Evolutionary conservation across 2,113 vertebrate genomes (phyloP).

Genomic region (Callorhinus ursinus): DNA sequence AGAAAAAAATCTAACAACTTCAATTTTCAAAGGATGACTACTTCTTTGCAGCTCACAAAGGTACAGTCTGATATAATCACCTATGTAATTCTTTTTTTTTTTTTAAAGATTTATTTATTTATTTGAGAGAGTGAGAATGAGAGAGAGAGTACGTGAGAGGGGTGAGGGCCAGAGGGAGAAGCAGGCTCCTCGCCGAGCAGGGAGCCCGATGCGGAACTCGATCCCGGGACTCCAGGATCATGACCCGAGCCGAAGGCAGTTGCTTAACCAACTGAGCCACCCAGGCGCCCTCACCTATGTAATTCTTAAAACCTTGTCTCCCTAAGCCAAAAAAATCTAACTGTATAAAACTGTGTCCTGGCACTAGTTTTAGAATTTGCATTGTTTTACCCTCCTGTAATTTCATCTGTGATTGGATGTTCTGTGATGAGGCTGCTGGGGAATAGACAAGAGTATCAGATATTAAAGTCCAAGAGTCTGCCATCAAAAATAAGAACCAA

Average conservation of each 20-base stretch:
- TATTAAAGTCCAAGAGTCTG: not conserved
- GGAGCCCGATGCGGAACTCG: no score
- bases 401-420: not conserved
- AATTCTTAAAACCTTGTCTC: conserved; percentile 40
- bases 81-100: not conserved
- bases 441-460: not conserved
- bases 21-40: conserved; percentile 20
- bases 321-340: not conserved
- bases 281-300: not conserved
- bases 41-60: not conserved
- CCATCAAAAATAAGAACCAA: not conserved
- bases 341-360: not conserved
- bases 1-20: conserved; percentile 18
- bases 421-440: not conserved
- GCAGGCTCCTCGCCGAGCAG: no score
- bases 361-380: not conserved
- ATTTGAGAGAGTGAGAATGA: no score
- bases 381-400: not conserved
- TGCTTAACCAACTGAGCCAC: no score
- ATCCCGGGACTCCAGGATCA: no score
- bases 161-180: no score
- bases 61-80: not conserved
- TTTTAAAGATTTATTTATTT: no score
- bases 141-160: no score
- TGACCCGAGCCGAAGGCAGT: no score